Conservation (phyloP, 1,140 invertebrate species). For the Branchinecta lindahli region DNA sequence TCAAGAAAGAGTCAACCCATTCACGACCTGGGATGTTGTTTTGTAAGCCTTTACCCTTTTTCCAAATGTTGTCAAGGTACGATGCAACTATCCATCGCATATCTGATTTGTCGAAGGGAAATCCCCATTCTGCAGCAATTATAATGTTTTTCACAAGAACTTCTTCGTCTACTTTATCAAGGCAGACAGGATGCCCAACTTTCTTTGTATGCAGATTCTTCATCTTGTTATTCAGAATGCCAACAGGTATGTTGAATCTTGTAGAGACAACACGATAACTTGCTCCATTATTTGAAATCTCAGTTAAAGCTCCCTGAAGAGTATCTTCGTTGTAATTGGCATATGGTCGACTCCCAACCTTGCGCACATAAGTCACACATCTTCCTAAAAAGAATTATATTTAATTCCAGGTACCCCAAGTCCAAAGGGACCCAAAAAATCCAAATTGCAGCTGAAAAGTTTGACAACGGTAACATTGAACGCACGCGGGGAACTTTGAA, state of each 20-base stretch:
- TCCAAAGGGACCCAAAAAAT: background rate
- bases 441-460: constrained; percentile 8
- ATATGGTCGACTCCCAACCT: too few relatives aligned
- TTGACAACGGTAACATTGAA: constrained; percentile 8
- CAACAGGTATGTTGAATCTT: too few relatives aligned
- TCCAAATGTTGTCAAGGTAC: background rate
- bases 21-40: background rate
- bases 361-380: too few relatives aligned
- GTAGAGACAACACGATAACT: too few relatives aligned
- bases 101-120: background rate
- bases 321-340: too few relatives aligned
- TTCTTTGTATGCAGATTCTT: background rate
- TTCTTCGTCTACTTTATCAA: constrained; percentile 2
- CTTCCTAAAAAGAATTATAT: too few relatives aligned
- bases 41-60: background rate
- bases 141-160: constrained; percentile 10
- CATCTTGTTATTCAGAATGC: background rate
- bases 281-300: too few relatives aligned
- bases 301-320: too few relatives aligned
- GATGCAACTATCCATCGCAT: background rate
- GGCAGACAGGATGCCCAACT: constrained; percentile 2
- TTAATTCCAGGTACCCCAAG: too few relatives aligned
- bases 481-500: background rate
- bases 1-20: background rate
- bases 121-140: background rate